Evolutionary conservation across 92 coral and sea anemone species (phyloP).

Genomic region (Bergia puertoricense): DNA sequence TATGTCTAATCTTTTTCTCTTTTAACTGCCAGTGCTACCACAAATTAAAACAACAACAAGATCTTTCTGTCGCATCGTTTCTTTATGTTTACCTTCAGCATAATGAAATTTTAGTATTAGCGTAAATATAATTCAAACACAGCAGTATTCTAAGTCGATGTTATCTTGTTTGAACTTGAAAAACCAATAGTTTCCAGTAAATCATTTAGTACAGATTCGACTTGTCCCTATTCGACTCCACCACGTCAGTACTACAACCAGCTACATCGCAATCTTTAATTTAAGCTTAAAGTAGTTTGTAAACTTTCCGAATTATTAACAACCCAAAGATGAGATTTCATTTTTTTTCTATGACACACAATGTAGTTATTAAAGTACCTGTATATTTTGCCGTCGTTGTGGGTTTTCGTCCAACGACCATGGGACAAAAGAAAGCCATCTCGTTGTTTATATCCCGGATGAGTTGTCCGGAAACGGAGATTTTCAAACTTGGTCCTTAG

Average conservation of each 20-base stretch:
- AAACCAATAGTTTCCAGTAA: background rate
- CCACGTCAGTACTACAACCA: background rate
- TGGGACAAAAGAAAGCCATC: slow-evolving; percentile 56
- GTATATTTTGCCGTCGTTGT: slow-evolving; percentile 45
- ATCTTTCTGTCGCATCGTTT: background rate
- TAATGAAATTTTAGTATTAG: slow-evolving; percentile 25
- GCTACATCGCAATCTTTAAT: too few species aligned
- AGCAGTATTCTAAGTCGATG: background rate
- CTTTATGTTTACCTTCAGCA: background rate
- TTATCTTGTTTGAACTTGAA: too few species aligned
- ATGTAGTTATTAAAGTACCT: slow-evolving; percentile 42
- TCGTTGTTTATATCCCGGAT: background rate
- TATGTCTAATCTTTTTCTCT: background rate
- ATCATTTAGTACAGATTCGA: background rate
- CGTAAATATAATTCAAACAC: slow-evolving; percentile 28
- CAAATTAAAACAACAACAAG: background rate
- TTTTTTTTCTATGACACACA: background rate
- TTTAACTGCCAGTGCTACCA: background rate
- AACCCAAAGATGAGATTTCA: background rate
- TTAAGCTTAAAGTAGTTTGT: background rate
- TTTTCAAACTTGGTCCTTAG: background rate
- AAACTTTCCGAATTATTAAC: background rate
- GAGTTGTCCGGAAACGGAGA: background rate
- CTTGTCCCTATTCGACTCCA: background rate
- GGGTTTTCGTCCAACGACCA: slow-evolving; percentile 51